Evolutionary conservation across 2,888 invertebrate genomes (phyloP), one percentile per base, ranked within the genome.

Genomic region (Phyllotreta cruciferae): DNA sequence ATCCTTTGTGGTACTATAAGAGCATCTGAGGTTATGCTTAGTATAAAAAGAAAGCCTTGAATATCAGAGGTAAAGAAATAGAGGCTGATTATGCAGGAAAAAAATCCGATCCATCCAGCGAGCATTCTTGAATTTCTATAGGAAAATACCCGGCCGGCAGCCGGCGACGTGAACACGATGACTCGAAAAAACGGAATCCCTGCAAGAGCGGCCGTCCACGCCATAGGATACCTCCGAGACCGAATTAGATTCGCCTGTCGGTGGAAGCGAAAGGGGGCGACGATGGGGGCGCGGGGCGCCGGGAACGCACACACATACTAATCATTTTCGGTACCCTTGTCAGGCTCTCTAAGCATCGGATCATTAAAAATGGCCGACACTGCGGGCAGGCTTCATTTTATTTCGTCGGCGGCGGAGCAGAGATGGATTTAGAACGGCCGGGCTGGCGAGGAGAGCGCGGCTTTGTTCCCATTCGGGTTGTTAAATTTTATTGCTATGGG

Each of bases 301-400:
- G 35, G 64, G 62, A 60, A 60, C 37, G 49, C 55, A 52, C 62
- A 56, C 75, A 75, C 73, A 76, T 74, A 75, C 77, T 75, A 75
- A 75, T 76, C 75, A 76, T 75, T 76, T 76, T 74, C 65, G 71
- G 73, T 74, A 72, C 75, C 74, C 76, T 74, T 74, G 76, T 76
- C 75, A 75, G 71, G 76, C 73, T 73, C 72, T 71, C 68, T 71
- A 72, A 73, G 73, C 74, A 74, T 49, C 74, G 73, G 77, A 76
- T 75, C 76, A 76, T 77, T 76, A 77, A 76, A 77, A 77, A 70
- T 70, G 70, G 70, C 70, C 65, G 70, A 64, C 67, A 55, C 50
- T 47, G 37, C 49, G 44, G 50, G 55, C 63, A 56, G 67, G 64
- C 64, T 69, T 69, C 68, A 68, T 68, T 69, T 69, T 69, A 67